Conservation (phyloP, 1,140 invertebrate species). For the Pentalonia nigronervosa region DNA sequence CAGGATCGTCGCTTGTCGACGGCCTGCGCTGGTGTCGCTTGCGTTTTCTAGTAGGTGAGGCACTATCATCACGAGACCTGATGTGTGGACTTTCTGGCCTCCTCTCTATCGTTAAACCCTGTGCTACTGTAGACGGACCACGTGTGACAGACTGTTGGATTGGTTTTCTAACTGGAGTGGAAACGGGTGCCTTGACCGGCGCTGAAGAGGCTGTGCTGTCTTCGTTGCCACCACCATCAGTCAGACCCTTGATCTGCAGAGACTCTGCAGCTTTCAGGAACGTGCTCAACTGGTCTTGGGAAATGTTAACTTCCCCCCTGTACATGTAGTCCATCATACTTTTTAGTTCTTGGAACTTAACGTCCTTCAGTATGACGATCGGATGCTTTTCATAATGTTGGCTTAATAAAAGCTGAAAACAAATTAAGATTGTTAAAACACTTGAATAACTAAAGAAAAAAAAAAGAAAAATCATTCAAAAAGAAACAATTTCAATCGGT, state of each 20-base stretch:
- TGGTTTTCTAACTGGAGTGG: slow-evolving; percentile 48
- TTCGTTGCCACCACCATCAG: slow-evolving; percentile 71
- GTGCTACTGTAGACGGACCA: slow-evolving; percentile 57
- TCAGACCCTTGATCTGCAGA: slow-evolving; percentile 89
- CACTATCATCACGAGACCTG: slow-evolving; percentile 61
- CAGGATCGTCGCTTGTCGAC: slow-evolving; percentile 61
- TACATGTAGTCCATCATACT: slow-evolving; percentile 96
- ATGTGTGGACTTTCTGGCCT: slow-evolving; percentile 59
- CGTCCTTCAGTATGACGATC: slow-evolving; percentile 89
- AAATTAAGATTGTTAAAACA: slow-evolving; percentile 59
- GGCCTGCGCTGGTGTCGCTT: slow-evolving; percentile 61
- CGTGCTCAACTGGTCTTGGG: slow-evolving; percentile 88
- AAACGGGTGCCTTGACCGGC: slow-evolving; percentile 53
- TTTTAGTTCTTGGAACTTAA: slow-evolving; percentile 87
- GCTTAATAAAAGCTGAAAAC: slow-evolving; percentile 79
- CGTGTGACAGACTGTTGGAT: slow-evolving; percentile 55
- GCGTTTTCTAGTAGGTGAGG: slow-evolving; percentile 62
- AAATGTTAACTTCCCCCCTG: slow-evolving; percentile 92
- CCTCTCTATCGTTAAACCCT: slow-evolving; percentile 58
- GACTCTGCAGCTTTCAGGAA: slow-evolving; percentile 89
- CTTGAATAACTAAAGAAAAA: too few species aligned
- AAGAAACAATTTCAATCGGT: too few species aligned
- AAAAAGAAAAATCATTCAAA: too few species aligned
- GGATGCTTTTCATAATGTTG: slow-evolving; percentile 89
- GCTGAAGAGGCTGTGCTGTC: slow-evolving; percentile 44